Evolutionary conservation across 2,888 invertebrate genomes (phyloP).

Genomic region (Brachypterus glaber): DNA sequence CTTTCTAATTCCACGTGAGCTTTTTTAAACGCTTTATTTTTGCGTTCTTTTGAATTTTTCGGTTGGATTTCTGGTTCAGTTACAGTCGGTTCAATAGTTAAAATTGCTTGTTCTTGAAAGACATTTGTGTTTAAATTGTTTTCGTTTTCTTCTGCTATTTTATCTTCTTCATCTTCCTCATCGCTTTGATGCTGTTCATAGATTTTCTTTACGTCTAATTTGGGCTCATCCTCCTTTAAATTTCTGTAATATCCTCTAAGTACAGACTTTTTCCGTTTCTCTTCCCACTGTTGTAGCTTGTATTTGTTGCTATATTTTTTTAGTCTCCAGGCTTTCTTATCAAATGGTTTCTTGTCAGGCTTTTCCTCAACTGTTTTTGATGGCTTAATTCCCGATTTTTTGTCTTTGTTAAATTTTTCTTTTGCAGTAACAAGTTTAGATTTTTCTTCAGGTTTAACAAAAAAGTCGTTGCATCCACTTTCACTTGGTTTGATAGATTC

Average conservation of each 20-base stretch:
- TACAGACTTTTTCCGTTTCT: slow-evolving; percentile 50
- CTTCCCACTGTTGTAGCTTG: slow-evolving; percentile 60
- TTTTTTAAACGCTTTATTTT: slow-evolving; percentile 37
- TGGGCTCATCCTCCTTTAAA: slow-evolving; percentile 37
- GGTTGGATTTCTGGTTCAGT: slow-evolving; percentile 5
- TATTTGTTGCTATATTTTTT: slow-evolving; percentile 63
- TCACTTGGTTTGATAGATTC: slow-evolving; percentile 8
- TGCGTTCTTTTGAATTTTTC: slow-evolving; percentile 10
- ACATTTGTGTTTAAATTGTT: slow-evolving; percentile 22
- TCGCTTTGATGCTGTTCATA: slow-evolving; percentile 34
- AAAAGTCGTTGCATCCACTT: slow-evolving; percentile 13
- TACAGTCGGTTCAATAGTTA: slow-evolving; percentile 22
- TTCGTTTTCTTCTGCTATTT: slow-evolving; percentile 19
- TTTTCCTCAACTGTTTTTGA: slow-evolving; percentile 2
- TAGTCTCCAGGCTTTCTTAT: slow-evolving; percentile 56
- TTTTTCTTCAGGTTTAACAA: slow-evolving; percentile 12
- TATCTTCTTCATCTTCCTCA: slow-evolving; percentile 18
- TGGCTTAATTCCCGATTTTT: slow-evolving; percentile 1
- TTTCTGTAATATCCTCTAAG: slow-evolving; percentile 50
- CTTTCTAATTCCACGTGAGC: slow-evolving; percentile 48
- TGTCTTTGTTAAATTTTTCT: slow-evolving; percentile 1
- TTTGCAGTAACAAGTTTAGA: slow-evolving; percentile 12
- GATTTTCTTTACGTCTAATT: slow-evolving; percentile 45
- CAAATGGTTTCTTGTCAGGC: slow-evolving; percentile 41
- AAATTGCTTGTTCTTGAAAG: slow-evolving; percentile 23